Percentiles rank a stretch among this genome's conserved stretches.
Evolutionary conservation across 1,140 invertebrate genomes (phyloP).

Genomic region (Conus betulinus): DNA sequence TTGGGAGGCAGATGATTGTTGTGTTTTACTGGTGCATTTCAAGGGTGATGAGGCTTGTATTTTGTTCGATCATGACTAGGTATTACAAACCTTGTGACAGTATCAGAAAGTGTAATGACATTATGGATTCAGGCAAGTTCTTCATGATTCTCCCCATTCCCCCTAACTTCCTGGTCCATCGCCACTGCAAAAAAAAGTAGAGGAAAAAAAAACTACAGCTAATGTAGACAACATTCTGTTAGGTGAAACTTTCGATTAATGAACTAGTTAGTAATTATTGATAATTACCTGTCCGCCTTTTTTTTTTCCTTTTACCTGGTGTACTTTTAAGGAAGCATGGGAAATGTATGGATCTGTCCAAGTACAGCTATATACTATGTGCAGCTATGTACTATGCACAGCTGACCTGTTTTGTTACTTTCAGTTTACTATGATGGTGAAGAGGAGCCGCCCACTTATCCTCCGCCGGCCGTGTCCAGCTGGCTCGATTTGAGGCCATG

Average conservation of each 20-base stretch:
- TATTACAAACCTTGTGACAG: not conserved
- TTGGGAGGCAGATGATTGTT: not conserved
- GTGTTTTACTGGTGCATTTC: not conserved
- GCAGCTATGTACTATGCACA: no score
- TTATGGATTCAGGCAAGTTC: no score
- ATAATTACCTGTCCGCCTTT: not conserved
- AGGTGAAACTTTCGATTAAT: no score
- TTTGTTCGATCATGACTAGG: not conserved
- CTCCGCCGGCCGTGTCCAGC: slow-evolving; percentile 49
- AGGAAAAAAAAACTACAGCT: no score
- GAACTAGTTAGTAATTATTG: no score
- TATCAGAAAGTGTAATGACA: not conserved
- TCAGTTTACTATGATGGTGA: slow-evolving; percentile 51
- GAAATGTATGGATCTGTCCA: not conserved
- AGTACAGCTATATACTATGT: no score
- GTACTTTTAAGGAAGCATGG: not conserved
- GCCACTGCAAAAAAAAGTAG: no score
- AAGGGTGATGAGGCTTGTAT: not conserved
- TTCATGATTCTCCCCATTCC: no score
- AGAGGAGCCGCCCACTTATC: slow-evolving; percentile 57
- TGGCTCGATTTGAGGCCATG: slow-evolving; percentile 55
- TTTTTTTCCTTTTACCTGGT: not conserved
- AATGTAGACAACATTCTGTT: no score
- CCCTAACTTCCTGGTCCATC: no score
- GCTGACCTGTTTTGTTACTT: not conserved